Base-by-base conservation (phyloP, 2,797 vertebrate genomes). In the Staurois parvus region DNA sequence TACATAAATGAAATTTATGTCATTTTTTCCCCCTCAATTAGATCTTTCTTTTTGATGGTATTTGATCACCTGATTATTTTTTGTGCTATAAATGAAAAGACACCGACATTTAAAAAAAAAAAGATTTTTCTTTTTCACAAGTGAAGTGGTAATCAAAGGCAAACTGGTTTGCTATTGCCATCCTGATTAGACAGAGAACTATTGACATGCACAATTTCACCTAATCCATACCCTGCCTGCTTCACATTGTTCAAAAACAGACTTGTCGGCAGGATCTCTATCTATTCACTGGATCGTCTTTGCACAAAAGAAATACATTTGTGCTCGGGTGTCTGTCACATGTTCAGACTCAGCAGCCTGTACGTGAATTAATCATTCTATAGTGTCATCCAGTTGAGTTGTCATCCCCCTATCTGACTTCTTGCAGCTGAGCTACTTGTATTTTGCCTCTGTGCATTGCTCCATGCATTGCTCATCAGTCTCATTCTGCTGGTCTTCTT, bases 371-470 rank as follows among this genome's bases (percentile, higher is more conserved):
- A 69, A 69, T 69, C 78, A 69, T n/a, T 45, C 28, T 34, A 69
- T 48, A 52, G 40, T 48, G 26, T 79, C 78, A 69, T 10, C 45
- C 62, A 17, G 29, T 30, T 64, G 3, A 52, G 64, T 12, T 79
- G 66, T 24, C 78, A 52, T 70, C n/a, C 66, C 28, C 19, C 37
- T 69, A 79, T 66, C 77, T 79, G 64, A 42, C 77, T 79, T 48
- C 13, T 5, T 69, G 40, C 40, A 42, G 26, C 66, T 69, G 78
- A 29, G 48, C 78, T 34, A 29, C 62, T 68, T 79, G 64, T 79
- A 69, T 45, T 42, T 21, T 79, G 40, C 40, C 37, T 48, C 52
- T n/a, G 52, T 59, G 64, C 64, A 26, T 30, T 12, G 64, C 26
- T 67, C 64, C 64, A 26, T 67, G 64, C 64, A 67, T 17, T 67